These are phyloP conservation scores for Zaprionus camerounensis DNA, from an alignment of 1,140 invertebrate genomes.

Conservation along the genomic window DNA sequence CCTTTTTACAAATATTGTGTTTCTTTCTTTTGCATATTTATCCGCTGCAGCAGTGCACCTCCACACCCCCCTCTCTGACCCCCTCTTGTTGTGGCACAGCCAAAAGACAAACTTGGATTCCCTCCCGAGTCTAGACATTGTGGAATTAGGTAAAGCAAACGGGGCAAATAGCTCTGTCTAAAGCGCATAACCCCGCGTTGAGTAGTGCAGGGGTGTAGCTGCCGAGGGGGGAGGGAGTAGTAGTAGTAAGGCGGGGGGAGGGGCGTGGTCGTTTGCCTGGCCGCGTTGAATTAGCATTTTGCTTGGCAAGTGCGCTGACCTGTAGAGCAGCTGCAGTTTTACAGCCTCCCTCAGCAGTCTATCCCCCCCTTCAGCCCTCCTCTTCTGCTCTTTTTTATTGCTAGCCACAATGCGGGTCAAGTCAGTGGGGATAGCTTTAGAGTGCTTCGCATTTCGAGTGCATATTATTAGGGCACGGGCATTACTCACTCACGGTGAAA, in stretches of 20 bases:
- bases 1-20: constrained; percentile 80
- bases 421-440: constrained; percentile 24
- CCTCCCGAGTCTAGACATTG: constrained; percentile 61
- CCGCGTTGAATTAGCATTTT: constrained; percentile 56
- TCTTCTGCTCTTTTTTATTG: constrained; percentile 38
- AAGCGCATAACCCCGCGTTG: constrained; percentile 47
- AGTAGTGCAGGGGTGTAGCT: neutral
- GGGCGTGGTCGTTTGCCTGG: constrained; percentile 11
- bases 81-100: constrained; percentile 42
- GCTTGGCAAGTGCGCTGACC: constrained; percentile 65
- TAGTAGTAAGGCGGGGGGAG: neutral
- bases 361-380: neutral
- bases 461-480: constrained; percentile 17
- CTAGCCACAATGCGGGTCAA: constrained; percentile 25
- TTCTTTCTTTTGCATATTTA: constrained; percentile 73
- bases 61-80: neutral
- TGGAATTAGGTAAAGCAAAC: constrained; percentile 60
- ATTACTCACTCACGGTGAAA: constrained; percentile 1
- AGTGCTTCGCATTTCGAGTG: constrained; percentile 25
- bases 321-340: constrained; percentile 39
- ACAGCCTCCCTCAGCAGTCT: constrained; percentile 17
- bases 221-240: neutral
- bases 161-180: constrained; percentile 64
- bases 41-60: constrained; percentile 32
- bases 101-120: constrained; percentile 66